Percentiles rank a stretch among this genome's conserved stretches.
These are phyloP conservation scores for Scaptomyza cyrtandrae DNA, from an alignment of 2,888 invertebrate genomes.

Conservation along the genomic window DNA sequence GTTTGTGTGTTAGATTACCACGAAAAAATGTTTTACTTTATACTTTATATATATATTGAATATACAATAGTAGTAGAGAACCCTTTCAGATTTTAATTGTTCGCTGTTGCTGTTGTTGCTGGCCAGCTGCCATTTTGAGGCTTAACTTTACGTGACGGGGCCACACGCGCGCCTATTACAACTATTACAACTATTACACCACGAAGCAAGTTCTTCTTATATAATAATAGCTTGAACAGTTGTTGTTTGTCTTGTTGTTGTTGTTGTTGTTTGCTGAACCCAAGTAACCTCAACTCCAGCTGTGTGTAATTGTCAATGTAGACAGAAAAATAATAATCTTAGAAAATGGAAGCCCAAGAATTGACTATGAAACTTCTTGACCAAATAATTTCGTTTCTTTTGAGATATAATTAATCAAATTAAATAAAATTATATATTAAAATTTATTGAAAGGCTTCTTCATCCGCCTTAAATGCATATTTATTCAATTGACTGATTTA, in stretches of 20 bases:
- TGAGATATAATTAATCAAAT: no score
- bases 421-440: no score
- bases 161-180: conserved; percentile 74
- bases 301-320: conserved; percentile 1
- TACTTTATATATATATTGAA: not conserved
- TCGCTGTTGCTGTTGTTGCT: conserved; percentile 22
- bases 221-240: conserved; percentile 22
- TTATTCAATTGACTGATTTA: no score
- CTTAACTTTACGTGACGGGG: conserved; percentile 73
- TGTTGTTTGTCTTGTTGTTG: conserved; percentile 23
- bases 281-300: conserved; percentile 25
- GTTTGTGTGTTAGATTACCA: conserved; percentile 61
- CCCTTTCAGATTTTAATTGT: conserved; percentile 79
- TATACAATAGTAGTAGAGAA: conserved; percentile 35
- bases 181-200: conserved; percentile 40
- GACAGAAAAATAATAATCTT: not conserved
- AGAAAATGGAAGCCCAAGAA: not conserved
- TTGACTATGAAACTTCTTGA: not conserved
- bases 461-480: no score
- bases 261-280: conserved; percentile 20
- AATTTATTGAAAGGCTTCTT: no score
- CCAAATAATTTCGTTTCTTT: no score
- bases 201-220: conserved; percentile 23
- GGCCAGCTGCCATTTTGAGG: conserved; percentile 65
- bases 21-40: conserved; percentile 43